Percentiles rank a stretch among this genome's conserved stretches.
Evolutionary conservation across 2,113 vertebrate genomes (phyloP).

Genomic region (Baryphthengus martii): DNA sequence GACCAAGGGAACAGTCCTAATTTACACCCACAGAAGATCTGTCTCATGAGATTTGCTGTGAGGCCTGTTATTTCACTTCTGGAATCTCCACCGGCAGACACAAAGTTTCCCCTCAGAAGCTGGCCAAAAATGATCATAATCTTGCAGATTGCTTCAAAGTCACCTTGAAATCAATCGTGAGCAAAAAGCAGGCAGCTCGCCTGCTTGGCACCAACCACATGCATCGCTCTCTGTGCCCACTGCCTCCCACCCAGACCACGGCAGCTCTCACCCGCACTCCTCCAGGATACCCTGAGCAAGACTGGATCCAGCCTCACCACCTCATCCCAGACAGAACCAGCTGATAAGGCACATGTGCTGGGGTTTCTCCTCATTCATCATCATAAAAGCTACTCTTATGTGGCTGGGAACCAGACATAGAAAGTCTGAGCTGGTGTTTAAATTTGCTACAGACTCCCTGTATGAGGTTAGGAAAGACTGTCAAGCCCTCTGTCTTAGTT

Average conservation of each 20-base stretch:
- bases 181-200: neutral
- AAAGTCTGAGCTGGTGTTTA: neutral
- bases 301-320: fast-evolving
- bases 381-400: neutral
- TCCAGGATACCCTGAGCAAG: fast-evolving
- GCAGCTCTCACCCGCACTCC: neutral
- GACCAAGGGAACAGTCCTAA: neutral
- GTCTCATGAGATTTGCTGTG: neutral
- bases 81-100: neutral
- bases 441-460: neutral
- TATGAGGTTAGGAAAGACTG: neutral
- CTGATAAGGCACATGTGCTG: neutral
- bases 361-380: neutral
- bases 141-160: neutral
- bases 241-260: neutral
- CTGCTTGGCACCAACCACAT: neutral
- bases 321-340: neutral
- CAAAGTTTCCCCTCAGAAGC: neutral
- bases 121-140: neutral
- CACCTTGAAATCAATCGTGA: neutral
- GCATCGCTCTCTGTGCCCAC: neutral
- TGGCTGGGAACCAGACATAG: neutral
- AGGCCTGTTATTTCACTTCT: neutral
- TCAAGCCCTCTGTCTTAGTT: neutral
- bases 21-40: neutral